These are phyloP conservation scores for Druceiella hillmani DNA, from an alignment of 2,888 invertebrate species.

Conservation along the genomic window DNA sequence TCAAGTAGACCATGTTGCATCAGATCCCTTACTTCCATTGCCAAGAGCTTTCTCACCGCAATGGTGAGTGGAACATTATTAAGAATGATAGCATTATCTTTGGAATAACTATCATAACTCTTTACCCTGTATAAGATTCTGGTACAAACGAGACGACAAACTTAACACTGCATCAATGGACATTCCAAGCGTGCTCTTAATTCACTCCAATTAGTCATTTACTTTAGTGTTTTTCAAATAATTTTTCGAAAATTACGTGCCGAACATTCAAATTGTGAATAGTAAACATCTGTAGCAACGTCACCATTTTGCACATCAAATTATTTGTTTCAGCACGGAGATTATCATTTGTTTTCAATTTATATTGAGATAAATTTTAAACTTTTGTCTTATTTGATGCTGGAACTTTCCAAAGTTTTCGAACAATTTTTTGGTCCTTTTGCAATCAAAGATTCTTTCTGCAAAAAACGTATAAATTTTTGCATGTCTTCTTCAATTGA, in stretches of 20 bases:
- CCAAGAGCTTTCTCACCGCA: constrained; percentile 86
- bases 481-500: constrained; percentile 92
- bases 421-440: constrained; percentile 30
- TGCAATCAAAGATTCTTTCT: constrained; percentile 63
- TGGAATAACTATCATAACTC: constrained; percentile 58
- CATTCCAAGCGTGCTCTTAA: constrained; percentile 88
- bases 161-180: constrained; percentile 70
- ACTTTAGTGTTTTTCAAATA: constrained; percentile 77
- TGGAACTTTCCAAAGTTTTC: constrained; percentile 29
- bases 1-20: constrained; percentile 88
- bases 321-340: constrained; percentile 58
- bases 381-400: constrained; percentile 30
- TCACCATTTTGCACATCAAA: constrained; percentile 81
- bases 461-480: constrained; percentile 91
- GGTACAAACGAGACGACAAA: constrained; percentile 49
- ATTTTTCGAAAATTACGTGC: constrained; percentile 66
- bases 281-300: constrained; percentile 88
- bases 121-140: constrained; percentile 40
- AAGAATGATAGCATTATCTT: constrained; percentile 48
- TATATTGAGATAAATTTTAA: constrained; percentile 37
- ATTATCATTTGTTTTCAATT: constrained; percentile 41
- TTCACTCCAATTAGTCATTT: constrained; percentile 97
- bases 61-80: constrained; percentile 78
- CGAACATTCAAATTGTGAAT: constrained; percentile 91
- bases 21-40: constrained; percentile 84